Evolutionary conservation across 2,888 invertebrate species (phyloP).

Genomic region (Hypsopygia costalis): DNA sequence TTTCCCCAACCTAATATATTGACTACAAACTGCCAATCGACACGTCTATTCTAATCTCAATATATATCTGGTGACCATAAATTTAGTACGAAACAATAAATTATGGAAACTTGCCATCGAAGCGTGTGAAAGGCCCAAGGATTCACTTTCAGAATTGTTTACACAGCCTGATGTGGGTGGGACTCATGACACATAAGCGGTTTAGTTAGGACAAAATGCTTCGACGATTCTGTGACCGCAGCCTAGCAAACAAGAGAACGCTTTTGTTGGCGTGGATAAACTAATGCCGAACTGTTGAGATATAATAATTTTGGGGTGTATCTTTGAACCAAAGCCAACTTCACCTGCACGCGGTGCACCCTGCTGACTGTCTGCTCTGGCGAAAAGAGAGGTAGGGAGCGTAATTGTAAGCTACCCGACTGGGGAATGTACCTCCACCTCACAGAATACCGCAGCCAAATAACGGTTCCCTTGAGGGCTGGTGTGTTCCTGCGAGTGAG

Average conservation of each 20-base stretch:
- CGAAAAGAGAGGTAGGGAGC: no score
- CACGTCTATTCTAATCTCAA: neutral
- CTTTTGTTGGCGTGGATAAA: slow-evolving; percentile 21
- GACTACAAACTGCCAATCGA: no score
- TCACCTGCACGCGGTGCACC: no score
- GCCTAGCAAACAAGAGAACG: slow-evolving; percentile 27
- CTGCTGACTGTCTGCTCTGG: no score
- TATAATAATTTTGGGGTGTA: no score
- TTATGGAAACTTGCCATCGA: slow-evolving; percentile 24
- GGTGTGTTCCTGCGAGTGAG: no score
- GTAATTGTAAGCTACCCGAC: no score
- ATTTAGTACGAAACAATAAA: slow-evolving; percentile 18
- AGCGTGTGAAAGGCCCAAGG: slow-evolving; percentile 21
- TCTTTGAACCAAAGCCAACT: no score
- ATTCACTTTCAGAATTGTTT: slow-evolving; percentile 34
- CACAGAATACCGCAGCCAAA: no score
- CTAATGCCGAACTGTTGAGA: neutral
- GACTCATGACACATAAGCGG: slow-evolving; percentile 27
- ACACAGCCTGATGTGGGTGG: slow-evolving; percentile 25
- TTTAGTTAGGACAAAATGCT: slow-evolving; percentile 27
- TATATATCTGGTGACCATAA: neutral
- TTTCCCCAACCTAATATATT: no score
- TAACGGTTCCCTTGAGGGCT: no score
- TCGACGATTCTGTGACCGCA: slow-evolving; percentile 25
- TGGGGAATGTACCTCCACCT: no score